phyloP scores from a whole-genome alignment of 2,888 invertebrate species.

The Athetis lepigone region DNA sequence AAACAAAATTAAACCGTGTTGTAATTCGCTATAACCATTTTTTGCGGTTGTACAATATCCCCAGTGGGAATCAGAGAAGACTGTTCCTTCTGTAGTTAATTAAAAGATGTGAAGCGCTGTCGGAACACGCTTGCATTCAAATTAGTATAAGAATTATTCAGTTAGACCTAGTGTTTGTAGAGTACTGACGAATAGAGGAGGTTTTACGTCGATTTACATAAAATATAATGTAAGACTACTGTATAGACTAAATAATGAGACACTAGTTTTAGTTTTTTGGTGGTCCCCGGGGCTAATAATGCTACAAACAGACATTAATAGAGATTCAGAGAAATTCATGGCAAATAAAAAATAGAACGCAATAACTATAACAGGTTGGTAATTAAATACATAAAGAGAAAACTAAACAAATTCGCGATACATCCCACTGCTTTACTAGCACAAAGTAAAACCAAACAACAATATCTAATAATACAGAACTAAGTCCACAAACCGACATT shows the following conservation, averaged over 20 bases:
- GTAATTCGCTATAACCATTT: slow-evolving; percentile 67
- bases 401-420: too few species aligned
- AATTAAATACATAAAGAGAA: not conserved
- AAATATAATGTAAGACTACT: not conserved
- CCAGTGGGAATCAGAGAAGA: slow-evolving; percentile 63
- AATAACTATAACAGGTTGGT: not conserved
- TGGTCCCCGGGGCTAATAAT: not conserved
- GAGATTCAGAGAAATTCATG: not conserved
- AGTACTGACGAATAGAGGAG: not conserved
- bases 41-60: slow-evolving; percentile 63
- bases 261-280: not conserved
- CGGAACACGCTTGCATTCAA: slow-evolving; percentile 44
- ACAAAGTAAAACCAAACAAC: too few species aligned
- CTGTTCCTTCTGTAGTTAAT: slow-evolving; percentile 70
- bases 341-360: not conserved
- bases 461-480: not conserved
- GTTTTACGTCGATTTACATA: not conserved
- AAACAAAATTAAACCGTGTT: slow-evolving; percentile 67
- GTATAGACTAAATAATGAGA: not conserved
- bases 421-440: too few species aligned
- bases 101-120: slow-evolving; percentile 72
- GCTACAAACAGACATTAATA: not conserved
- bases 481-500: not conserved
- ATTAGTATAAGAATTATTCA: slow-evolving; percentile 53
- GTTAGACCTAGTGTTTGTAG: slow-evolving; percentile 2